A percentile compares a stretch with the other conserved stretches of the same genome.
phyloP scores from a whole-genome alignment of 2,113 vertebrate genomes.

The Pongo abelii region DNA sequence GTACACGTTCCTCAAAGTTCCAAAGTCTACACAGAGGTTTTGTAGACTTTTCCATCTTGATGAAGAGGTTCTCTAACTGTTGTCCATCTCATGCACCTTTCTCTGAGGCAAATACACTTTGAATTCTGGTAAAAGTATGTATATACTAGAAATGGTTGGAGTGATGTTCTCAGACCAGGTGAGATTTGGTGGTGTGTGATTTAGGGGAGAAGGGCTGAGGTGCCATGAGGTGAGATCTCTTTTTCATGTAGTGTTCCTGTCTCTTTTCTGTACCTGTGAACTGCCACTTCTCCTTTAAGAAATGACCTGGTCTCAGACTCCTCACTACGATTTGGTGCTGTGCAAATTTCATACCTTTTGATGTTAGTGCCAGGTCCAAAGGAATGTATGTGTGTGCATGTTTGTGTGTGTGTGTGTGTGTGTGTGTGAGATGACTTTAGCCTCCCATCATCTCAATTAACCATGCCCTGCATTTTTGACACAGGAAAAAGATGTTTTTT shows the following conservation, averaged over 20 bases:
- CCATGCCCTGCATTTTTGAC: not conserved
- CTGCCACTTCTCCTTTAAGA: not conserved
- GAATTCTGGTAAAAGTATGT: not conserved
- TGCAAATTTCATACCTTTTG: not conserved
- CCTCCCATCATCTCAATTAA: not conserved
- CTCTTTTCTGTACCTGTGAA: not conserved
- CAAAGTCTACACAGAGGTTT: not conserved
- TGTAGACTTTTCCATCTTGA: not conserved
- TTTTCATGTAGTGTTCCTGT: not conserved
- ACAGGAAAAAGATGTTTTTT: not conserved
- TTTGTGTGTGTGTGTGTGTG: not conserved
- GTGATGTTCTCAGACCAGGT: not conserved
- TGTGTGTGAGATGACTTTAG: not conserved
- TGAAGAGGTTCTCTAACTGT: not conserved
- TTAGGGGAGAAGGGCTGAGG: not conserved
- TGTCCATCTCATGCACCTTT: not conserved
- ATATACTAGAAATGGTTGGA: not conserved
- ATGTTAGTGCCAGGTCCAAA: not conserved
- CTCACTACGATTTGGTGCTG: too few relatives aligned
- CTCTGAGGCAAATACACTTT: not conserved
- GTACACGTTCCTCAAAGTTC: not conserved
- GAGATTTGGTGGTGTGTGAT: not conserved
- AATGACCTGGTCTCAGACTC: not conserved
- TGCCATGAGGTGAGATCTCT: not conserved
- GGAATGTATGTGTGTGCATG: not conserved